Evolutionary conservation across 2,113 vertebrate genomes (phyloP).

Genomic region (Ptyas mucosa): DNA sequence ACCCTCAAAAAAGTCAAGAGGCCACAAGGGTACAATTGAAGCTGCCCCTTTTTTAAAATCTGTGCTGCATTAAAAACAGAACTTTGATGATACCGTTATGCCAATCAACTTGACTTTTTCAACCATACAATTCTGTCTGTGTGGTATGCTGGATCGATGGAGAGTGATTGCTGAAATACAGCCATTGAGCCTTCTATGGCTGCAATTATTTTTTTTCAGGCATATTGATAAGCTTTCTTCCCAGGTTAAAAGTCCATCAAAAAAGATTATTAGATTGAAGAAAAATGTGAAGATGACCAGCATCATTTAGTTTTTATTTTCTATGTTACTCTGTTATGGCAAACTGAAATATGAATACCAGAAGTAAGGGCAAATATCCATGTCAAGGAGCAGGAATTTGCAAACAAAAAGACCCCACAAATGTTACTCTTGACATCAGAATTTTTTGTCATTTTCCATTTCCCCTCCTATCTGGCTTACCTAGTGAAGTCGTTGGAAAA

Average conservation of each 20-base stretch:
- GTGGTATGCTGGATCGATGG: neutral
- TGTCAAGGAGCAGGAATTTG: neutral
- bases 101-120: neutral
- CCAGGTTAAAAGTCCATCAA: neutral
- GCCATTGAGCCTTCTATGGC: neutral
- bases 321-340: neutral
- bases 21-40: neutral
- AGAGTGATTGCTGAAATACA: neutral
- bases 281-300: neutral
- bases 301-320: neutral
- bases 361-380: neutral
- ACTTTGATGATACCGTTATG: neutral
- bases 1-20: neutral
- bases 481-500: conserved; percentile 45
- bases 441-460: neutral
- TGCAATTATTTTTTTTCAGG: neutral
- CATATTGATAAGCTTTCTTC: neutral
- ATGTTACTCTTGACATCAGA: neutral
- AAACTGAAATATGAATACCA: neutral
- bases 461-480: conserved; percentile 39
- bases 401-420: neutral
- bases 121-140: neutral
- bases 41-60: neutral
- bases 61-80: neutral
- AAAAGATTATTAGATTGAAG: neutral